phyloP scores from a whole-genome alignment of 2,888 invertebrate species.

The Eucriotettix oculatus region DNA sequence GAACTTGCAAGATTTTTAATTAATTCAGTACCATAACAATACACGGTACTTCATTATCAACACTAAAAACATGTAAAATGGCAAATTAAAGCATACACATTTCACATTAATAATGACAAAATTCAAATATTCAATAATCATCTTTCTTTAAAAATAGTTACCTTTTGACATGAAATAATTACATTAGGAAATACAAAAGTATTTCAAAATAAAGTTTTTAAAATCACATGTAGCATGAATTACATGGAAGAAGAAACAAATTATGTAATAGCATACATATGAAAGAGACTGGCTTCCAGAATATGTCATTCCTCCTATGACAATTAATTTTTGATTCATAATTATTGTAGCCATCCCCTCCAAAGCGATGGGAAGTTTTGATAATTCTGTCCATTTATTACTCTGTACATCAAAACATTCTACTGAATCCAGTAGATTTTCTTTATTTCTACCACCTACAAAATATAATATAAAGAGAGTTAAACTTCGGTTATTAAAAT shows the following conservation, averaged over 20 bases:
- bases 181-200: too few relatives aligned
- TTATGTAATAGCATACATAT: constrained; percentile 1
- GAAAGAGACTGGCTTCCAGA: not conserved
- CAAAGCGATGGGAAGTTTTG: constrained; percentile 17
- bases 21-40: too few relatives aligned
- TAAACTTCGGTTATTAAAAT: too few relatives aligned
- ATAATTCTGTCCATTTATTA: constrained; percentile 18
- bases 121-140: not conserved
- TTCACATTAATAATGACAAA: not conserved
- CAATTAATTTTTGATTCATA: constrained; percentile 17
- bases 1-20: too few relatives aligned
- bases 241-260: not conserved
- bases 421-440: constrained; percentile 17
- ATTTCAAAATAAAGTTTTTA: too few relatives aligned
- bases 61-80: not conserved
- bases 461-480: not conserved
- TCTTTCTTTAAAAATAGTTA: not conserved
- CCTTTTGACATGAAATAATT: too few relatives aligned
- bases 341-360: constrained; percentile 19
- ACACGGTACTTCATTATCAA: too few relatives aligned
- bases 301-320: constrained; percentile 17
- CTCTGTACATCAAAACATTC: constrained; percentile 19
- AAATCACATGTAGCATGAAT: too few relatives aligned
- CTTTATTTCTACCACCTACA: constrained; percentile 18
- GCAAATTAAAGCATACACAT: not conserved